A percentile compares a stretch with the other conserved stretches of the same genome.
phyloP scores from a whole-genome alignment of 2,113 vertebrate species.

The Excalfactoria chinensis region DNA sequence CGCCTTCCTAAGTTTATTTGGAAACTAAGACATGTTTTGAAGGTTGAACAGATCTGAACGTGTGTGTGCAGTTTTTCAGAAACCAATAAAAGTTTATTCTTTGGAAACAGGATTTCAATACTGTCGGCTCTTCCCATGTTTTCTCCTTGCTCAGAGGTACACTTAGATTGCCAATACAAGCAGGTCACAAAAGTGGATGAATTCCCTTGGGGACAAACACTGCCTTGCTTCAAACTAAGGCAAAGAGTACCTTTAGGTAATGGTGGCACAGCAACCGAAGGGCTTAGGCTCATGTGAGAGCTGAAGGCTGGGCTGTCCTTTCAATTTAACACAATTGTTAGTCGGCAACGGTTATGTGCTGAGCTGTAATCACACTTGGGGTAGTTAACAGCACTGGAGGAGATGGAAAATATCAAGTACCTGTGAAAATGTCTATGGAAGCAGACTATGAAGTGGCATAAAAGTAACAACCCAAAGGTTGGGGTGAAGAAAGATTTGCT shows the following conservation, averaged over 20 bases:
- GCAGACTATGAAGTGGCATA: not conserved
- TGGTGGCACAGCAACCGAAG: not conserved
- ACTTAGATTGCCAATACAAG: not conserved
- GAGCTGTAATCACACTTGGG: not conserved
- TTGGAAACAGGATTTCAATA: conserved; percentile 9
- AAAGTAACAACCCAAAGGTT: not conserved
- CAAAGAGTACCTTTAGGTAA: not conserved
- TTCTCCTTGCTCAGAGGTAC: not conserved
- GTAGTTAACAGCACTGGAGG: not conserved
- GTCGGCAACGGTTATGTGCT: not conserved
- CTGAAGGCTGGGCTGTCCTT: not conserved
- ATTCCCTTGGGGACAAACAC: not conserved
- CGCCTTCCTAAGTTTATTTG: not conserved
- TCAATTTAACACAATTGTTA: not conserved
- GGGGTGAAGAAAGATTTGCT: not conserved
- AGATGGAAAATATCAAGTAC: not conserved
- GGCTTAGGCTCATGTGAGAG: not conserved
- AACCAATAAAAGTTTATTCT: conserved; percentile 70
- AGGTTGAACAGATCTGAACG: conserved; percentile 62
- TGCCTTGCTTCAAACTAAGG: not conserved
- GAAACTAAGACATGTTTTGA: conserved; percentile 63
- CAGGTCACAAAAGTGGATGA: not conserved
- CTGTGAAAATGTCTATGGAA: not conserved
- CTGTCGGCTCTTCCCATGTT: not conserved
- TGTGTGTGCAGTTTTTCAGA: conserved; percentile 58